phyloP scores from a whole-genome alignment of 1,140 invertebrate species.

The Caenorhabditis tropicalis region DNA sequence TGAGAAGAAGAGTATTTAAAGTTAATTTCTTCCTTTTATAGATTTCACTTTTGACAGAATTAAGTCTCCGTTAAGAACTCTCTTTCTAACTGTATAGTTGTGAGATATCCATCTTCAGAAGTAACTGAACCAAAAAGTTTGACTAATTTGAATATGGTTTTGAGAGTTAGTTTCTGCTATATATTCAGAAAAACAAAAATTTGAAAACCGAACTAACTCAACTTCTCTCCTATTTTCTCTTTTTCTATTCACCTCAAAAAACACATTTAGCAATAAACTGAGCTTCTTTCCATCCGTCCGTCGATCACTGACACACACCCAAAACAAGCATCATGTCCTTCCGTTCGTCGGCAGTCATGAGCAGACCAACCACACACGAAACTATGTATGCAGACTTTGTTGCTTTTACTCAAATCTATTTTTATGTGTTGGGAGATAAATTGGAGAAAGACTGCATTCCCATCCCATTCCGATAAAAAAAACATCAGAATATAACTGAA shows the following conservation, averaged over 20 bases:
- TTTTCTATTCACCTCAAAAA: not conserved
- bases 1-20: no score
- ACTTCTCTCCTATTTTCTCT: not conserved
- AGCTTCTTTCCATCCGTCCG: not conserved
- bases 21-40: no score
- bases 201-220: not conserved
- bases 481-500: slow-evolving; percentile 14
- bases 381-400: not conserved
- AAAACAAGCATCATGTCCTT: slow-evolving; percentile 35
- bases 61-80: no score
- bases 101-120: not conserved
- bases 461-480: not conserved
- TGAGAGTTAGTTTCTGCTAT: not conserved
- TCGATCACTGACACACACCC: slow-evolving; percentile 13
- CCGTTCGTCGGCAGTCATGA: not conserved
- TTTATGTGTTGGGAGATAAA: not conserved
- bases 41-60: no score
- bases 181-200: slow-evolving; percentile 6
- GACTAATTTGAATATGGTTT: not conserved
- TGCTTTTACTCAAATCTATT: slow-evolving; percentile 1
- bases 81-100: no score
- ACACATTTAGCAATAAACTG: slow-evolving; percentile 18
- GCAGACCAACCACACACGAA: not conserved
- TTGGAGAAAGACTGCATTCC: not conserved
- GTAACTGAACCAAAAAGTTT: not conserved